Conservation (phyloP, 2,888 invertebrate species). For the Thumatha senex region DNA sequence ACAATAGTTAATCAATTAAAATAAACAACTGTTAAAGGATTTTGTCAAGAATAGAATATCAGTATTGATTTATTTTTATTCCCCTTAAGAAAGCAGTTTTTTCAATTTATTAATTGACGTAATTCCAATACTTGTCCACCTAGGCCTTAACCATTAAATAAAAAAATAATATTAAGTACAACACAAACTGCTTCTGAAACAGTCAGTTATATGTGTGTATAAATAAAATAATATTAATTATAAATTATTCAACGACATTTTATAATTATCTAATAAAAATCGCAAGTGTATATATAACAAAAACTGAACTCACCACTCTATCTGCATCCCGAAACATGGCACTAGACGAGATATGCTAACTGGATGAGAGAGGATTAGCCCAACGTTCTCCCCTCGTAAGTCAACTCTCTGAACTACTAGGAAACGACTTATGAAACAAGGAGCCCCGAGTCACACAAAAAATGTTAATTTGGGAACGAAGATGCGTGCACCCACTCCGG, state of each 20-base stretch:
- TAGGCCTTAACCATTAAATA: too few species aligned
- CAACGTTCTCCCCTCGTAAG: slow-evolving; percentile 55
- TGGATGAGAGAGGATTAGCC: slow-evolving; percentile 33
- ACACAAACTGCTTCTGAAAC: too few species aligned
- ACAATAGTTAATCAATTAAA: slow-evolving; percentile 44
- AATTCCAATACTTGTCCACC: too few species aligned
- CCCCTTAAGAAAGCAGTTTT: not conserved
- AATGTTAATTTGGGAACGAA: slow-evolving; percentile 60
- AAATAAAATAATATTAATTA: not conserved
- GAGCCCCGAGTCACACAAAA: slow-evolving; percentile 48
- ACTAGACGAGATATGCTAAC: slow-evolving; percentile 41
- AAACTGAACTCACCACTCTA: slow-evolving; percentile 51
- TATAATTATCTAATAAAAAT: slow-evolving; percentile 2
- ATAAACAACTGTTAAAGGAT: slow-evolving; percentile 27
- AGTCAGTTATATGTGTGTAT: not conserved
- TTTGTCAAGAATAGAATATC: not conserved
- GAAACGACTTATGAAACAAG: slow-evolving; percentile 42
- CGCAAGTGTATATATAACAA: slow-evolving; percentile 15
- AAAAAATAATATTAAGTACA: too few species aligned
- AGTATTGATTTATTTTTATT: not conserved
- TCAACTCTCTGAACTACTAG: slow-evolving; percentile 47
- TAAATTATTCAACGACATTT: not conserved
- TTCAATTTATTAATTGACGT: too few species aligned
- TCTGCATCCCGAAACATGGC: slow-evolving; percentile 59
- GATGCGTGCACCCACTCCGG: slow-evolving; percentile 73